A percentile compares a stretch with the other conserved stretches of the same genome.
Conservation (phyloP, 2,888 invertebrate species). For the Exocentrus adspersus region DNA sequence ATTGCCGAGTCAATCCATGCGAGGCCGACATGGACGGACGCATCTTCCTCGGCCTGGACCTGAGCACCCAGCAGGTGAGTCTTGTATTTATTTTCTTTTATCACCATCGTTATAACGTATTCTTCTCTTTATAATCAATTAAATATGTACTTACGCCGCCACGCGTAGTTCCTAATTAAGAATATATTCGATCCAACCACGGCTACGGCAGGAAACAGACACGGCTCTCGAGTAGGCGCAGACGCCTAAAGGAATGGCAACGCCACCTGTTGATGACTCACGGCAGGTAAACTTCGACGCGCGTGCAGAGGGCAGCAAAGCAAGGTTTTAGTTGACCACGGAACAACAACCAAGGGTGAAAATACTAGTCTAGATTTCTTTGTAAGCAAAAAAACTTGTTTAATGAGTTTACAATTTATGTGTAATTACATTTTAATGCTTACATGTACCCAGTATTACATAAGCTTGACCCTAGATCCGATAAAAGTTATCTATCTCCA, state of each 20-base stretch:
- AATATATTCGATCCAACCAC: background rate
- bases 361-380: too few relatives aligned
- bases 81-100: background rate
- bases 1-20: background rate
- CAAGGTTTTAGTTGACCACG: too few relatives aligned
- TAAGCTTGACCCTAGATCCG: too few relatives aligned
- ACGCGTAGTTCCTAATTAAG: background rate
- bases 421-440: too few relatives aligned
- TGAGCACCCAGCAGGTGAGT: conserved; percentile 86
- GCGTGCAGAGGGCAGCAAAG: too few relatives aligned
- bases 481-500: too few relatives aligned
- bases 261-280: conserved; percentile 30
- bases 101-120: background rate
- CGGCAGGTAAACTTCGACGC: background rate
- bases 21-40: conserved; percentile 41
- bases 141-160: background rate
- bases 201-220: background rate
- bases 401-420: too few relatives aligned
- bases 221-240: conserved; percentile 6
- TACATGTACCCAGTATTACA: too few relatives aligned
- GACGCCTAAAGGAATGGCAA: conserved; percentile 2
- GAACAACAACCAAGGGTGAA: too few relatives aligned
- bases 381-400: too few relatives aligned
- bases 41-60: conserved; percentile 84
- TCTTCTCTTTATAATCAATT: background rate